These are phyloP conservation scores for Caloenas nicobarica DNA, from an alignment of 2,113 vertebrate species.

Conservation along the genomic window DNA sequence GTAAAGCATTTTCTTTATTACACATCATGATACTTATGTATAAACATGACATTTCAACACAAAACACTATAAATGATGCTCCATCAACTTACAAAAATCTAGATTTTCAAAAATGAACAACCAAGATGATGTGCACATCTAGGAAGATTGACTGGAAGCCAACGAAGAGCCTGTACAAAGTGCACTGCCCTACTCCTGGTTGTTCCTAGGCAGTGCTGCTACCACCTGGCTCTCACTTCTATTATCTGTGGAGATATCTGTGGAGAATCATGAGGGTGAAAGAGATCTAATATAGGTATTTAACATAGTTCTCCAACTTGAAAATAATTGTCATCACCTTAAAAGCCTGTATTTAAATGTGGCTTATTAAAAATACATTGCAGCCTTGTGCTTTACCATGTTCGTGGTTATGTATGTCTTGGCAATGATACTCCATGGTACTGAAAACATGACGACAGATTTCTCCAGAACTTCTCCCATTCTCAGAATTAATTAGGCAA, in stretches of 20 bases:
- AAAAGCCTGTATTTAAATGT: background rate
- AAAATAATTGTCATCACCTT: background rate
- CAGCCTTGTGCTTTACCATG: background rate
- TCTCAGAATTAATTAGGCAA: background rate
- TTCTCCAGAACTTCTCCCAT: background rate
- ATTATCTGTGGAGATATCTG: background rate
- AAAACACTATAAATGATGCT: background rate
- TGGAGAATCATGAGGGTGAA: background rate
- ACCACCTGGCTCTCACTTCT: background rate
- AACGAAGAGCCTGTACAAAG: background rate
- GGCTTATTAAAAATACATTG: background rate
- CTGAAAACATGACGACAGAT: background rate
- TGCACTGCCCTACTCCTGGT: background rate
- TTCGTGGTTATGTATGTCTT: background rate
- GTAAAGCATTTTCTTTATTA: background rate
- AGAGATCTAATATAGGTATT: background rate
- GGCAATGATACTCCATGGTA: background rate
- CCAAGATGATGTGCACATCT: background rate
- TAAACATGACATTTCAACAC: background rate
- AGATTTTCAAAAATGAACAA: background rate
- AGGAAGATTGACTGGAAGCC: background rate
- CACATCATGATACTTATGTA: background rate
- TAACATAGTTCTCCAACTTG: background rate
- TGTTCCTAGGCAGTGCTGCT: background rate
- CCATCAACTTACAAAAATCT: background rate